Conservation (phyloP, 2,888 invertebrate genomes). For the Merodon equestris region DNA sequence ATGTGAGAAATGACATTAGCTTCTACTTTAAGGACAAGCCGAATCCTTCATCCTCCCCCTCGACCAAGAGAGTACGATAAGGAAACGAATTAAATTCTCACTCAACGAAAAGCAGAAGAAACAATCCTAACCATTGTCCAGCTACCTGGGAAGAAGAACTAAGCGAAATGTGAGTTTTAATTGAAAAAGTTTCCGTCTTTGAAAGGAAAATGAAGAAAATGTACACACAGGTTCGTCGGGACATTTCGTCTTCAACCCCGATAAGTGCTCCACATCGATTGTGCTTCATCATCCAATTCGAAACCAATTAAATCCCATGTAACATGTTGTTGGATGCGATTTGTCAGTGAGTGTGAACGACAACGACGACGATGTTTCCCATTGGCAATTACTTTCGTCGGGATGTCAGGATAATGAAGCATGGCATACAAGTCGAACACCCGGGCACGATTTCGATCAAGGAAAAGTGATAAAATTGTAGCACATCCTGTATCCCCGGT, state of each 20-base stretch:
- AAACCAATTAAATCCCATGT: constrained; percentile 60
- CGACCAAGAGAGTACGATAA: constrained; percentile 16
- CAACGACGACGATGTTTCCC: constrained; percentile 43
- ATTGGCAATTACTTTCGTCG: constrained; percentile 52
- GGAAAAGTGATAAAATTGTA: constrained; percentile 36
- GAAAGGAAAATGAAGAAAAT: constrained; percentile 17
- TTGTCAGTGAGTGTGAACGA: neutral
- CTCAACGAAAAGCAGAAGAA: constrained; percentile 21
- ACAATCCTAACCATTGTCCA: constrained; percentile 22
- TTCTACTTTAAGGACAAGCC: constrained; percentile 55
- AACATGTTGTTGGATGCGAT: constrained; percentile 38
- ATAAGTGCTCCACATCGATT: constrained; percentile 41
- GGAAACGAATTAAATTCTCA: constrained; percentile 53
- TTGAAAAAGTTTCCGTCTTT: constrained; percentile 52
- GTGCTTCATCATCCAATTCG: constrained; percentile 61
- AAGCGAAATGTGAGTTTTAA: constrained; percentile 38
- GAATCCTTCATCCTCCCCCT: neutral
- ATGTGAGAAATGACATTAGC: constrained; percentile 65
- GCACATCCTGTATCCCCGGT: constrained; percentile 17
- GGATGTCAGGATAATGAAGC: constrained; percentile 56
- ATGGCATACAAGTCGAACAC: constrained; percentile 18
- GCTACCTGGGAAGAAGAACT: constrained; percentile 1
- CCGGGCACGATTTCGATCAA: constrained; percentile 24
- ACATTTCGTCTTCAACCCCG: constrained; percentile 3
- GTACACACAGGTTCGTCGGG: constrained; percentile 18